Base-by-base conservation (phyloP, 1,140 invertebrate genomes). In the Papilio polytes region DNA sequence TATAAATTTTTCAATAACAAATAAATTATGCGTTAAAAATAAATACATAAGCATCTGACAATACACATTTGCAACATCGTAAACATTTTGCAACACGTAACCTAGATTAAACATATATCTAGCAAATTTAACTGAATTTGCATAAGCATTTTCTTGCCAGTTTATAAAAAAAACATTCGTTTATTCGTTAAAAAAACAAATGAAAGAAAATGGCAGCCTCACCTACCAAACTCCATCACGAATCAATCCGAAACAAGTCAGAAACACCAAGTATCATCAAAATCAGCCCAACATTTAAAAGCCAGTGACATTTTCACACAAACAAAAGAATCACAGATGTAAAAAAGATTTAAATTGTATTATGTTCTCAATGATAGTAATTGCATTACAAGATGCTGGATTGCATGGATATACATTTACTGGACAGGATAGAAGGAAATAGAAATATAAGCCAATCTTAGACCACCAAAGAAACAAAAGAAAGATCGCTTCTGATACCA, bases 301-400 rank as follows among this genome's bases (percentile, higher is more conserved):
- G 36, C 36, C 0, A 7, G 36, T 41, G 36, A 41, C 36, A 41
- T 41, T 8, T 41, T 41, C 36, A 41, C 6, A 41, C 36, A 41
- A 41, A 41, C 6, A 41, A 41, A 48, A 48, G 13, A 48, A 48
- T 13, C 46, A 15, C 46, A 48, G 10, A 48, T 48, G 46, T 13
- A 59, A 59, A 2, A 59, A 59, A 8, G 36, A 41, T 41, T 41
- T 59, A 59, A 59, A 59, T 59, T 59, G 56, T 20, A 10, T 59
- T 22, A 59, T 41, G 36, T 59, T 59, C 56, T 20, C 56, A 59
- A 20, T 59, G 56, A 10, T 20, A 59, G 10, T 59, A 59, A 59
- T 59, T 59, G 20, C n/a, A 59, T 59, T 59, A 59, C 56, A 59
- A 59, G 56, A n/a, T 41, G 7, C 36, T 59, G 56, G n/a, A 59